phyloP scores from a whole-genome alignment of 2,888 invertebrate species.

The Aphodius sticticus region DNA sequence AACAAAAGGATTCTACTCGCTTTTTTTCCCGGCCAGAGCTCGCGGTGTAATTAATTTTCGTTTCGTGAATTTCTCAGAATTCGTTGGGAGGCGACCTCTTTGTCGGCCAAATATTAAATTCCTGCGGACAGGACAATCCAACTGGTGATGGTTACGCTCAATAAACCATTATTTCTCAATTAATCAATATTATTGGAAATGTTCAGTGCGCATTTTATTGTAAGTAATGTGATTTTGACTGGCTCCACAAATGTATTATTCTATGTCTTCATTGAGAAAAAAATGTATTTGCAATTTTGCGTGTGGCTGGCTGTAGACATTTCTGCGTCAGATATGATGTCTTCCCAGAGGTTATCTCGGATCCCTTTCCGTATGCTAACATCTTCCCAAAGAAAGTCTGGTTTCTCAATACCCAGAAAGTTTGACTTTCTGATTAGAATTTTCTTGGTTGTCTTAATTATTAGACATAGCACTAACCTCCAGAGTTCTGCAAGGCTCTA shows the following conservation, averaged over 20 bases:
- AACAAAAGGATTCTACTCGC: conserved; percentile 33
- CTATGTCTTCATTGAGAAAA: too few species aligned
- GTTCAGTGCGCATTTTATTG: neutral
- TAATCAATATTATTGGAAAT: neutral
- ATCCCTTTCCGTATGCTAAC: too few species aligned
- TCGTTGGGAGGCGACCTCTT: conserved; percentile 16
- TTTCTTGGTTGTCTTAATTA: too few species aligned
- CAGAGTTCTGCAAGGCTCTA: too few species aligned
- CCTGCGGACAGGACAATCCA: neutral
- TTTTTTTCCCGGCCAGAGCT: neutral
- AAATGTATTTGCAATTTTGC: too few species aligned
- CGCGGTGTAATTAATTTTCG: conserved; percentile 20
- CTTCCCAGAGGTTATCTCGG: too few species aligned
- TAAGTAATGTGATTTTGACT: neutral
- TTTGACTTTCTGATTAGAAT: too few species aligned
- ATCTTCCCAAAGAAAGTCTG: too few species aligned
- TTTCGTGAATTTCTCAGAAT: conserved; percentile 14
- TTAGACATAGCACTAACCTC: too few species aligned
- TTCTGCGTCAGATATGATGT: too few species aligned
- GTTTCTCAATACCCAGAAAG: too few species aligned
- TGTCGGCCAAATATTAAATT: conserved; percentile 10
- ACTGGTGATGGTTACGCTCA: neutral
- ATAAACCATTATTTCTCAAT: neutral
- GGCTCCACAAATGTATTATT: neutral
- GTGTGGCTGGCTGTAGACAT: too few species aligned